Evolutionary conservation across 2,797 vertebrate species (phyloP).

Genomic region (Acanthopagrus latus): DNA sequence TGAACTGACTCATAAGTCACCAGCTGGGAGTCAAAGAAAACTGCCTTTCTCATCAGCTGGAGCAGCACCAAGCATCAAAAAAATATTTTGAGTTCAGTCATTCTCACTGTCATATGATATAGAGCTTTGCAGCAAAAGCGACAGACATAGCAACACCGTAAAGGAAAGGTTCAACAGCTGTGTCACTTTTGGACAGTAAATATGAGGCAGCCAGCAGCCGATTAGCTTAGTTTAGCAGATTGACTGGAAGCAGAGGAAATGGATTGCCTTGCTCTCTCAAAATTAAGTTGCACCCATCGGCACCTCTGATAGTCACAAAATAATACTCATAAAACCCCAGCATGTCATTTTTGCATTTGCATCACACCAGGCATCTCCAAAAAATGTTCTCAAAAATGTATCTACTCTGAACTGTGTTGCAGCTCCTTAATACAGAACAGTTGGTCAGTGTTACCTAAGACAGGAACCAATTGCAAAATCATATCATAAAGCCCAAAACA

Average conservation of each 20-base stretch:
- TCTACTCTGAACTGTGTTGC: not conserved
- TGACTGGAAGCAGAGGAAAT: not conserved
- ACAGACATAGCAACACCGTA: not conserved
- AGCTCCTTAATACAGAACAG: not conserved
- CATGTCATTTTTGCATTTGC: not conserved
- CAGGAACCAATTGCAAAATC: not conserved
- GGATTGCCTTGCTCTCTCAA: not conserved
- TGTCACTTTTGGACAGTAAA: slow-evolving; percentile 3
- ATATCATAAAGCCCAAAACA: not conserved
- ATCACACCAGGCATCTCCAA: not conserved
- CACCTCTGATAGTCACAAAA: not conserved
- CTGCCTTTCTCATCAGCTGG: slow-evolving; percentile 27
- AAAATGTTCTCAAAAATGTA: not conserved
- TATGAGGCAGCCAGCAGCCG: slow-evolving; percentile 10
- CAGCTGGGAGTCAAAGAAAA: slow-evolving; percentile 29
- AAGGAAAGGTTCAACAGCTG: not conserved
- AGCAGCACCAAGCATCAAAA: slow-evolving; percentile 13
- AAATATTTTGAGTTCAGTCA: slow-evolving; percentile 9
- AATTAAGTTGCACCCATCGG: not conserved
- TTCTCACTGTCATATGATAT: not conserved
- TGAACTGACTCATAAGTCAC: slow-evolving; percentile 38
- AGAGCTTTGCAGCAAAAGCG: not conserved
- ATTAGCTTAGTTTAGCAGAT: slow-evolving; percentile 12
- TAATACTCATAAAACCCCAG: not conserved
- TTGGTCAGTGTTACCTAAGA: not conserved